These are phyloP conservation scores for Drosophila vallismaia DNA, from an alignment of 2,888 invertebrate species.

Conservation along the genomic window DNA sequence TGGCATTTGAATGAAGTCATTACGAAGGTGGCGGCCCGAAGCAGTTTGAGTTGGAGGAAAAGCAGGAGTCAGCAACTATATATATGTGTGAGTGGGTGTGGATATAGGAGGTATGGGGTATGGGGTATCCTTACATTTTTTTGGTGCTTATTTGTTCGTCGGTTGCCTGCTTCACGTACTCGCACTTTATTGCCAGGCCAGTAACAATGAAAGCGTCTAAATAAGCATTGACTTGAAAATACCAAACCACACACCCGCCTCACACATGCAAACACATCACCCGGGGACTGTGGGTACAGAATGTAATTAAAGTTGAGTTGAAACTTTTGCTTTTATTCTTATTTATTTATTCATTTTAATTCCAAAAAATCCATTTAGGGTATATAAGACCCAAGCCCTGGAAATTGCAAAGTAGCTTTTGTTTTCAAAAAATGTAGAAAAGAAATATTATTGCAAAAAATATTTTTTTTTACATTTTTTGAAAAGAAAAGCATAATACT, in stretches of 20 bases:
- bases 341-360: constrained; percentile 75
- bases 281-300: constrained; percentile 44
- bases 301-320: constrained; percentile 79
- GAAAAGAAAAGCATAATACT: too few species aligned
- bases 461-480: too few species aligned
- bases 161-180: constrained; percentile 56
- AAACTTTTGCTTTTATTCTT: constrained; percentile 79
- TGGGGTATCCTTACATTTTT: constrained; percentile 54
- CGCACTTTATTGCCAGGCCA: constrained; percentile 64
- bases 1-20: constrained; percentile 81
- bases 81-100: neutral
- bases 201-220: constrained; percentile 67
- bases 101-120: constrained; percentile 7
- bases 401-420: neutral
- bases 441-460: too few species aligned
- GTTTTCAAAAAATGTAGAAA: neutral
- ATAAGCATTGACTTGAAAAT: constrained; percentile 69
- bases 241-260: constrained; percentile 6
- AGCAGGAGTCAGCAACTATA: constrained; percentile 62
- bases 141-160: constrained; percentile 35
- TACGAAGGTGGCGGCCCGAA: constrained; percentile 67
- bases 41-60: constrained; percentile 10
- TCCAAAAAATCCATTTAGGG: constrained; percentile 22
- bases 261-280: constrained; percentile 11
- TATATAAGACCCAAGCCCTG: constrained; percentile 15